Conservation (phyloP, 2,113 vertebrate species). For the Sisor rabdophorus region DNA sequence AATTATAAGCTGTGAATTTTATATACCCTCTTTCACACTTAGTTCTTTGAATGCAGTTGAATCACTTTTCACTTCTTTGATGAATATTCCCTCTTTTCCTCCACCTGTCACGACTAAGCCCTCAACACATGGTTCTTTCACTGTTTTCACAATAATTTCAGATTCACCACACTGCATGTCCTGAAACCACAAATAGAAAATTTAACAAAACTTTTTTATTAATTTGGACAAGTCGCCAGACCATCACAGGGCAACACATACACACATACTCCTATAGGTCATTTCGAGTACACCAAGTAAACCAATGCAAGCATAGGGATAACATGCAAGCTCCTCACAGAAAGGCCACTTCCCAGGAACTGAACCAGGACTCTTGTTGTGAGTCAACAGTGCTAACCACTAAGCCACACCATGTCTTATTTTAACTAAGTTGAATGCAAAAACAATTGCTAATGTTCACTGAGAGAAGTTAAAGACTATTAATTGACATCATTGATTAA, state of each 20-base stretch:
- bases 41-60: constrained; percentile 84
- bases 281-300: too few species aligned
- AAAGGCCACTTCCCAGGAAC: too few species aligned
- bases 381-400: too few species aligned
- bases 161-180: constrained; percentile 61
- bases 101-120: constrained; percentile 87
- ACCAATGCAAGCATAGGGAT: too few species aligned
- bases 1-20: constrained; percentile 5
- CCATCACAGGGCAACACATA: too few species aligned
- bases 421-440: too few species aligned
- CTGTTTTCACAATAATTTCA: constrained; percentile 80
- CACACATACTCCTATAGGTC: too few species aligned
- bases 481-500: background rate
- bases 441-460: too few species aligned
- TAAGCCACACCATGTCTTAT: too few species aligned
- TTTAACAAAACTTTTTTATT: background rate
- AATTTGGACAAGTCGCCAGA: too few species aligned
- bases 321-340: too few species aligned
- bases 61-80: constrained; percentile 84
- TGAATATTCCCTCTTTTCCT: constrained; percentile 82
- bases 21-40: constrained; percentile 83
- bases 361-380: too few species aligned
- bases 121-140: constrained; percentile 78
- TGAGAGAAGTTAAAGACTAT: background rate
- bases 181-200: constrained; percentile 52